Evolutionary conservation across 2,888 invertebrate species (phyloP), one percentile per base, ranked within the genome.

Genomic region (Drosophila falleni): DNA sequence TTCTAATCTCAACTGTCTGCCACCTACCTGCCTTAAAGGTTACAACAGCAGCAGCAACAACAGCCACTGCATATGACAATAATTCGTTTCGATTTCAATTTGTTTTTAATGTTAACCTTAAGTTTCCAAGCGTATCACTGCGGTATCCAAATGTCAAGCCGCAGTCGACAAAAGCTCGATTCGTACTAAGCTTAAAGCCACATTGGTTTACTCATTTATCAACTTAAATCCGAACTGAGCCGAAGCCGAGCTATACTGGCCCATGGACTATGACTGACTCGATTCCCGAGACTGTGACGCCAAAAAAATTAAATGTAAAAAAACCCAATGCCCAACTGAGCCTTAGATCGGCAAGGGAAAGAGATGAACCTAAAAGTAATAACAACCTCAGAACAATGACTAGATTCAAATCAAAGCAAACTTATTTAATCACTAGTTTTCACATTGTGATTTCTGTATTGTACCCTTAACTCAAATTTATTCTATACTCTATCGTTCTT

Each of bases 131-230:
- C 60, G 68, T 42, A 49, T 64, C 46, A 49, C 46, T 51, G 70
- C 74, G 66, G 54, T 71, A 54, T 54, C 71, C 47, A 51, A 67
- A 61, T 72, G 56, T 53, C 60, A 58, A 58, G 77, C 77, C 55
- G 65, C 46, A 37, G 54, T 53, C 76, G 80, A 68, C 82, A 64
- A 88, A 74, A 74, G 83, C 89, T 66, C 72, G 81, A 82, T 63
- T 66, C 71, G 75, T 86, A 87, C 89, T 87, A 87, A 87, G 74
- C 83, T 71, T 62, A 33, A 66, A 72, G 66, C 76, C 64, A 64
- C 74, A 74, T 71, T 71, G 89, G 68, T 87, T 80, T 89, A 80
- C 85, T 80, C 86, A 87, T 87, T 85, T 87, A 87, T 87, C 88
- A 87, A 72, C 51, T 71, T 73, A 51, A 69, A 41, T 58, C 59